Conservation (phyloP, 2,888 invertebrate species). For the Podotricha telesiphe region DNA sequence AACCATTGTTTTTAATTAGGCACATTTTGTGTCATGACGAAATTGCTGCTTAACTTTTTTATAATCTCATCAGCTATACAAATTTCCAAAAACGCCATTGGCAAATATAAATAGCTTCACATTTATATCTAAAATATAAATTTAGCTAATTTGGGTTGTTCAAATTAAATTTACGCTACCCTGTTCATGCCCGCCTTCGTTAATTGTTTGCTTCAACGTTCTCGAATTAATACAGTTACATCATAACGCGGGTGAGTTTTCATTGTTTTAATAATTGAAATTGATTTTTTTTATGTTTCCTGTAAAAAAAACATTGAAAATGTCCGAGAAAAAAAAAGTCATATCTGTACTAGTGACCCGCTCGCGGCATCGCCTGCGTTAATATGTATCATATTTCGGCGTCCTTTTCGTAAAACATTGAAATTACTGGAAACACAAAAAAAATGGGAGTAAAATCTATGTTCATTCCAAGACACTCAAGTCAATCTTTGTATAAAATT, state of each 20-base stretch:
- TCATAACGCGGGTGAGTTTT: conserved; percentile 2
- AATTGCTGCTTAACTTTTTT: background rate
- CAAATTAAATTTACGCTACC: conserved; percentile 28
- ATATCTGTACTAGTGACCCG: no score
- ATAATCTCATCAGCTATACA: background rate
- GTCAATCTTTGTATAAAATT: no score
- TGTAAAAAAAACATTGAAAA: no score
- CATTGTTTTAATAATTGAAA: conserved; percentile 3
- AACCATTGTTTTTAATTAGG: no score
- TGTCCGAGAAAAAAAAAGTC: no score
- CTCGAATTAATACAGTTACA: conserved; percentile 11
- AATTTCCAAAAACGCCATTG: conserved; percentile 7
- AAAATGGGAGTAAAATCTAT: no score
- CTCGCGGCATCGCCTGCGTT: no score
- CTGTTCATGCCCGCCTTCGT: conserved; percentile 27
- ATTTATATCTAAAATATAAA: conserved; percentile 22
- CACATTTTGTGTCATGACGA: no score
- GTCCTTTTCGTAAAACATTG: no score
- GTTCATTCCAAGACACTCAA: no score
- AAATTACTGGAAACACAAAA: no score
- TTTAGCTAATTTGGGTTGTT: conserved; percentile 23
- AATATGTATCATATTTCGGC: no score
- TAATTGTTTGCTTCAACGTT: conserved; percentile 31
- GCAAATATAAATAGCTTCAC: conserved; percentile 2
- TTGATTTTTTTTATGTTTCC: background rate